Base-by-base conservation (phyloP, 2,113 vertebrate species). In the Neoarius graeffei region DNA sequence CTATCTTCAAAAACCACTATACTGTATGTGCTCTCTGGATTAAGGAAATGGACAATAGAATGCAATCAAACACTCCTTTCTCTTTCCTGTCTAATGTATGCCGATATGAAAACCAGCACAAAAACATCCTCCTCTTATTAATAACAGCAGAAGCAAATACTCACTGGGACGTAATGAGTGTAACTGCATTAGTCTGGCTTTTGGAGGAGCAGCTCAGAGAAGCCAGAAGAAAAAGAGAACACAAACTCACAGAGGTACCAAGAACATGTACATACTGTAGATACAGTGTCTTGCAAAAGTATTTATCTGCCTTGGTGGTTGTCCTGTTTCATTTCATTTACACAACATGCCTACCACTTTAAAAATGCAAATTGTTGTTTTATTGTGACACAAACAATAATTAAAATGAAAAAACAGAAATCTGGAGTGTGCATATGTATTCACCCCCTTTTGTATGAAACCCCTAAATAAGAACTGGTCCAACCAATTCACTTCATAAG, bases 31-130 rank as follows among this genome's bases (percentile, higher is more conserved):
- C 23, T 7, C 15, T 82, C 7, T 59, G 23, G 50, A 64, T n/a
- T 13, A 83, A 50, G 3, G 5, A 83, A 83, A 50, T 35, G 73
- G n/a, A 54, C 50, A 79, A 27, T n/a, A 79, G 10, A 52, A 7
- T 52, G 2, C 23, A 83, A 15, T 69, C 54, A 69, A 73, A 23
- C 83, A 42, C 50, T 2, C 48, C 8, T 15, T 84, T 42, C 5
- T 19, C 19, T 84, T 83, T 66, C 64, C 15, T 83, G 20, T 48
- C 50, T 69, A 19, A 20, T 84, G 17, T 84, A 54, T 9, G 4
- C n/a, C 42, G 52, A 57, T 84, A 73, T 84, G 83, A 73, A 84
- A 84, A 57, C 83, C 52, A 23, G 15, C 8, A 27, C 25, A 69
- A 30, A 30, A 84, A 84, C 66, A 69, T 15, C 35, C 66, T 73